These are phyloP conservation scores for Malachius bipustulatus DNA, from an alignment of 2,888 invertebrate species.

Conservation along the genomic window DNA sequence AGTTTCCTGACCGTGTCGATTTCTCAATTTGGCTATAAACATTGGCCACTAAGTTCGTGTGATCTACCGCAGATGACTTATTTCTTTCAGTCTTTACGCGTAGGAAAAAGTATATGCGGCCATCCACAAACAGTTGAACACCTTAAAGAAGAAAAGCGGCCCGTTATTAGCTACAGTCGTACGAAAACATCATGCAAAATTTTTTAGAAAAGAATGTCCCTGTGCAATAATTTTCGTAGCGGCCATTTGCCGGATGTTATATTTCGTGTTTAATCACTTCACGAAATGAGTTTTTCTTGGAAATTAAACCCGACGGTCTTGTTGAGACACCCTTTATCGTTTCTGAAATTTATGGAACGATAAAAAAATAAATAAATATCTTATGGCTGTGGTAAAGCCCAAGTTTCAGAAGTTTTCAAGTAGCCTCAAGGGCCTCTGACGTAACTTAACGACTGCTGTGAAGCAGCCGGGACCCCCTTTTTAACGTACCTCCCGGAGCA, in stretches of 20 bases:
- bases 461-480: too few species aligned
- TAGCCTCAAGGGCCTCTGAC: too few species aligned
- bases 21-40: not conserved
- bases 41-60: too few species aligned
- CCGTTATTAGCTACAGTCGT: not conserved
- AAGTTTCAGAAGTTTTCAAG: too few species aligned
- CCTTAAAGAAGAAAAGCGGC: conserved; percentile 1
- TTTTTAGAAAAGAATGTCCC: not conserved
- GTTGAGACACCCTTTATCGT: conserved; percentile 2
- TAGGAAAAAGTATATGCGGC: conserved; percentile 1
- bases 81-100: not conserved
- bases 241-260: conserved; percentile 1
- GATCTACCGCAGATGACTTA: not conserved
- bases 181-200: conserved; percentile 1
- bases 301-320: conserved; percentile 2
- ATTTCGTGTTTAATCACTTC: conserved; percentile 1
- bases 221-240: not conserved
- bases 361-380: too few species aligned
- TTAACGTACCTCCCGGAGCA: too few species aligned
- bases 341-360: too few species aligned
- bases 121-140: conserved; percentile 2
- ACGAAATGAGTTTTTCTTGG: not conserved
- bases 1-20: conserved; percentile 1
- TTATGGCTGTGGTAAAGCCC: too few species aligned
- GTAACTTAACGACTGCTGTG: too few species aligned